Evolutionary conservation across 2,113 vertebrate species (phyloP).

Genomic region (Macrotus californicus): DNA sequence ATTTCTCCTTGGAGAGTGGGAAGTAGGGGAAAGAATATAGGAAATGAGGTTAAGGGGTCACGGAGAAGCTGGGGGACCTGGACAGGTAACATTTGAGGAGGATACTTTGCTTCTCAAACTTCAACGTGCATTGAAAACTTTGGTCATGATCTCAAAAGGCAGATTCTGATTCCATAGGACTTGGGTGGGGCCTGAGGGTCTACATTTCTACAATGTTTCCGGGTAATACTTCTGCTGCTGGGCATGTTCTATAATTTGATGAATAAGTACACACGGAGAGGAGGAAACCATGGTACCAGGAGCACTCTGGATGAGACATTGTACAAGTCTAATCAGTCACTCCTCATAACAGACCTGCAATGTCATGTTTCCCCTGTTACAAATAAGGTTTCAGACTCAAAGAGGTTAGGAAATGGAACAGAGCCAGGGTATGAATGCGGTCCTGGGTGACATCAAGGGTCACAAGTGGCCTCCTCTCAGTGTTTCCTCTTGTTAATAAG

Average conservation of each 20-base stretch:
- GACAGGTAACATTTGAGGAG: not conserved
- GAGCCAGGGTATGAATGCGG: fast-evolving
- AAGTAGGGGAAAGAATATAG: not conserved
- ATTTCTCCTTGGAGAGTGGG: not conserved
- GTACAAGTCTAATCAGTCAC: not conserved
- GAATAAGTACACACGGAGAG: not conserved
- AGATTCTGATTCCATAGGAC: not conserved
- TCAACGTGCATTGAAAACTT: not conserved
- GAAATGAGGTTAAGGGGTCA: not conserved
- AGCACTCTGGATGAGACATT: not conserved
- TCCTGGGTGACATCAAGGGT: not conserved
- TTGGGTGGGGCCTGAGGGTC: not conserved
- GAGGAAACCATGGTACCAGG: not conserved
- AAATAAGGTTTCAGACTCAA: not conserved
- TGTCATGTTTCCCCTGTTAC: not conserved
- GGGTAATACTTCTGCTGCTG: not conserved
- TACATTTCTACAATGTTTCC: not conserved
- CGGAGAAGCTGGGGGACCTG: not conserved
- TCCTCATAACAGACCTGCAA: not conserved
- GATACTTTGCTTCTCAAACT: not conserved
- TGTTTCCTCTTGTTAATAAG: not conserved
- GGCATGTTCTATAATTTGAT: not conserved
- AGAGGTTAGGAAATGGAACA: not conserved
- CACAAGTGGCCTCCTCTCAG: not conserved
- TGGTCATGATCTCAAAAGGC: not conserved